Evolutionary conservation across 2,113 vertebrate genomes (phyloP), one percentile per base, ranked within the genome.

Genomic region (Pardalotus punctatus): DNA sequence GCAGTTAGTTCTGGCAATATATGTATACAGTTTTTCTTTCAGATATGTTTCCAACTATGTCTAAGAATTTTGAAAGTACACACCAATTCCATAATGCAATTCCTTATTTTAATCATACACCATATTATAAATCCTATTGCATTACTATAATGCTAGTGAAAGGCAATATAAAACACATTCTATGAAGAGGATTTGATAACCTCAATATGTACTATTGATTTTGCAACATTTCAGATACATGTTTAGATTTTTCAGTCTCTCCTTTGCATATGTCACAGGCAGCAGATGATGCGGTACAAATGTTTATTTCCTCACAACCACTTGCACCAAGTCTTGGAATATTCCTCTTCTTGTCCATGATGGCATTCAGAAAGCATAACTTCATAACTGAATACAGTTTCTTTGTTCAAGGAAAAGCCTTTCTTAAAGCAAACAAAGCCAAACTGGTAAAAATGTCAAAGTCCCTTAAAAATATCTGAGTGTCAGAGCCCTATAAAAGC

Each of bases 1-100:
- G 97, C 96, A 83, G 94, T 97, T 96, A 96, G 97, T 98, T 98
- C 97, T 95, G 97, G 98, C 97, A 96, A 94, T 96, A 81, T 51
- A 76, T 76, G 72, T 92, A 96, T 96, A 96, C 96, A 97, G 95
- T 96, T 94, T 76, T 85, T 93, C 94, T 97, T 98, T 97, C 95
- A 98, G 96, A 78, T 95, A 81, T 94, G 93, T 96, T 97, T 97
- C 96, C 95, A 97, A 97, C 89, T 88, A 88, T 71, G 70, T 96
- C 97, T 96, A 97, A 97, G 97, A 97, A 96, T 95, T 98, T 97
- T 97, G 81, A 96, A 93, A 96, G 93, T 91, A 96, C 94, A 82
- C 96, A 98, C 88, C 74, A 94, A 93, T 95, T 65, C 90, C 88
- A 91, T 57, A 74, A n/a, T 79, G 82, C 70, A 65, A 97, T 96